Percentiles rank a stretch among this genome's conserved stretches.
phyloP scores from a whole-genome alignment of 2,113 vertebrate genomes.

The Aix galericulata region DNA sequence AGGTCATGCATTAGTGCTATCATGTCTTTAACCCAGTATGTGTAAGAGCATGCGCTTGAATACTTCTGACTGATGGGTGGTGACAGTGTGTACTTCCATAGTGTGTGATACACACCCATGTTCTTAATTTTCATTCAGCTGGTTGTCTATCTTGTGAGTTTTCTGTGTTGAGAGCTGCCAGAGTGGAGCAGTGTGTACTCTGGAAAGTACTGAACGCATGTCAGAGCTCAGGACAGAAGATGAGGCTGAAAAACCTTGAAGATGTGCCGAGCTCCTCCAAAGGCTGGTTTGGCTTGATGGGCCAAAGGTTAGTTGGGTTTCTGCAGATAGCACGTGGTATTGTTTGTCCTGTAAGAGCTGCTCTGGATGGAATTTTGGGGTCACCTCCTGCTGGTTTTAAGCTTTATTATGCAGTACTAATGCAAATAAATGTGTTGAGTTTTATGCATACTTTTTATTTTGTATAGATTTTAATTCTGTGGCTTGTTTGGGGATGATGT shows the following conservation, averaged over 20 bases:
- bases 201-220: not conserved
- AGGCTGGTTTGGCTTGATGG: not conserved
- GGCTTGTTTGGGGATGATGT: conserved; percentile 68
- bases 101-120: fast-evolving
- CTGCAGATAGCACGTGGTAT: not conserved
- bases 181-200: not conserved
- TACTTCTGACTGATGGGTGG: not conserved
- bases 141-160: not conserved
- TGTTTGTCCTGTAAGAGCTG: conserved; percentile 16
- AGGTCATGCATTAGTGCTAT: fast-evolving
- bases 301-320: not conserved
- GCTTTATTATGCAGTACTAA: conserved; percentile 67
- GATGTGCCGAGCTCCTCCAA: not conserved
- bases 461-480: conserved; percentile 69
- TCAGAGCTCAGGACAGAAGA: not conserved
- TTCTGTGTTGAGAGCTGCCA: not conserved
- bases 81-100: not conserved
- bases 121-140: not conserved
- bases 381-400: conserved; percentile 43
- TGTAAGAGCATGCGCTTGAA: not conserved
- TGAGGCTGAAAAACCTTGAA: not conserved
- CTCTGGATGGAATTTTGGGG: conserved; percentile 19
- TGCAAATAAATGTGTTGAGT: conserved; percentile 47
- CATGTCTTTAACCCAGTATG: not conserved
- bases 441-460: conserved; percentile 69